These are phyloP conservation scores for Pterocles gutturalis DNA, from an alignment of 2,113 vertebrate genomes.

Conservation along the genomic window DNA sequence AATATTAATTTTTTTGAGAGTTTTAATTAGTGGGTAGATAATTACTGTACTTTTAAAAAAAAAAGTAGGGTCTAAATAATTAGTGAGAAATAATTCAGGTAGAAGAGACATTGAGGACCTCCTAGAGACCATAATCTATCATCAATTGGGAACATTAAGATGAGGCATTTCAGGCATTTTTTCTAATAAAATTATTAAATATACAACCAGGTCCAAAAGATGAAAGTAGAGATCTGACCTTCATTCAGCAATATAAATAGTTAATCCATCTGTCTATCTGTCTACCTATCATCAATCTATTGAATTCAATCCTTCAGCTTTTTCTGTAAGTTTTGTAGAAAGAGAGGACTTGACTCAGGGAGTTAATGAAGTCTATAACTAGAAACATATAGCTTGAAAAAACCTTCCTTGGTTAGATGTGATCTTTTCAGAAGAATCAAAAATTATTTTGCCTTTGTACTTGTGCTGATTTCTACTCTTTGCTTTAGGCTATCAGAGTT, in stretches of 20 bases:
- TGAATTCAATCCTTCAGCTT: neutral
- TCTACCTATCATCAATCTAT: neutral
- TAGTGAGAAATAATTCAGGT: neutral
- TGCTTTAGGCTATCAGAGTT: neutral
- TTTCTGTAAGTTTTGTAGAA: neutral
- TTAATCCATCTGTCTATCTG: constrained; percentile 8
- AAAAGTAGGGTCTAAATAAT: constrained; percentile 25
- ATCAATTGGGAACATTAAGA: neutral
- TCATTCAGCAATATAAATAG: constrained; percentile 31
- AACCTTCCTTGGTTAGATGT: neutral
- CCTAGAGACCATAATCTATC: neutral
- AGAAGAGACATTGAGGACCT: neutral
- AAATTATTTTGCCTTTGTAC: neutral
- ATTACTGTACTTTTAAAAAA: constrained; percentile 11
- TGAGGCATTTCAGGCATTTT: neutral
- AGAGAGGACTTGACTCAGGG: neutral
- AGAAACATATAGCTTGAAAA: neutral
- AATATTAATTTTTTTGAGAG: neutral
- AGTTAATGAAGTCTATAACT: neutral
- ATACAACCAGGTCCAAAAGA: neutral
- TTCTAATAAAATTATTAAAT: constrained; percentile 28
- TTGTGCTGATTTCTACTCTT: neutral
- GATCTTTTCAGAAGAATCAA: neutral
- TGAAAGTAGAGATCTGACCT: neutral
- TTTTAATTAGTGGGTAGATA: constrained; percentile 6